Evolutionary conservation across 1,140 invertebrate species (phyloP).

Genomic region (Sminthurinus signatus): DNA sequence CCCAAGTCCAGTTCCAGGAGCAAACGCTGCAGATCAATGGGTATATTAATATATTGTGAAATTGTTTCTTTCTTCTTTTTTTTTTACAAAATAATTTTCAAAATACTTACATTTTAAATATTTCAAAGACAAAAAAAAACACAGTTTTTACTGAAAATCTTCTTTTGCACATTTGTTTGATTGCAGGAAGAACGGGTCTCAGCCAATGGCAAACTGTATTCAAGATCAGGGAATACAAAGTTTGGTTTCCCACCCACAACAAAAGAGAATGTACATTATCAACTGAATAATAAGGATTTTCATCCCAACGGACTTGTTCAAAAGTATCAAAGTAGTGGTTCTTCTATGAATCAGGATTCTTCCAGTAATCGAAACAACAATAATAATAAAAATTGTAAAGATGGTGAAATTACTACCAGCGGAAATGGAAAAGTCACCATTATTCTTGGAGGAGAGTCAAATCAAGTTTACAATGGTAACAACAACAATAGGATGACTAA

Average conservation of each 20-base stretch:
- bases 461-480: neutral
- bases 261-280: slow-evolving; percentile 4
- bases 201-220: neutral
- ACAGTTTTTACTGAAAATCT: too few relatives aligned
- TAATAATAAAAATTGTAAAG: neutral
- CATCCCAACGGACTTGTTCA: neutral
- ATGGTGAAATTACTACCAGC: slow-evolving; percentile 11
- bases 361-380: too few relatives aligned
- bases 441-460: slow-evolving; percentile 7
- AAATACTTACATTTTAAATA: too few relatives aligned
- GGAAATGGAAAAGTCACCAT: slow-evolving; percentile 29
- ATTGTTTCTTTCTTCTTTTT: too few relatives aligned
- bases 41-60: too few relatives aligned
- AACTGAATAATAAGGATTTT: neutral
- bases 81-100: too few relatives aligned
- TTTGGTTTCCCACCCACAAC: slow-evolving; percentile 13
- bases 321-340: neutral
- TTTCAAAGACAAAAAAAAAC: too few relatives aligned
- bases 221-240: neutral
- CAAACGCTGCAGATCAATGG: slow-evolving; percentile 43
- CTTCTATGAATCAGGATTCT: neutral
- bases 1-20: slow-evolving; percentile 35
- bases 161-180: too few relatives aligned
- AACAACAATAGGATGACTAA: neutral
- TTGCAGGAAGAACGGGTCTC: slow-evolving; percentile 3